phyloP scores from a whole-genome alignment of 2,888 invertebrate species.

The Lasioglossum morio region DNA sequence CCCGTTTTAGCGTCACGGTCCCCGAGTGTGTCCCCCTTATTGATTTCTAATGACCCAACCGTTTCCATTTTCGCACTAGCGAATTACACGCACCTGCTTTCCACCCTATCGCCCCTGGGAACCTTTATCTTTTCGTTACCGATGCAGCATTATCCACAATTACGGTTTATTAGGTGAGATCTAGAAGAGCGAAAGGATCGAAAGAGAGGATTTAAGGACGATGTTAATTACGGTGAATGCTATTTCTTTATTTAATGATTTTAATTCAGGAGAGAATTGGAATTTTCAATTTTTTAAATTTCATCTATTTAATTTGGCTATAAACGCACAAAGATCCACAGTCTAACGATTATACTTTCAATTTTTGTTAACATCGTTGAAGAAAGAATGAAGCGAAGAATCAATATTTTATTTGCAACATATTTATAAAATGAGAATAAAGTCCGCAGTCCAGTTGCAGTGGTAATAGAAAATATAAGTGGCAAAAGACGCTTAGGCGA shows the following conservation, averaged over 20 bases:
- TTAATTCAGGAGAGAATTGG: no score
- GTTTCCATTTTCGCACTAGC: constrained; percentile 10
- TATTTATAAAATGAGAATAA: no score
- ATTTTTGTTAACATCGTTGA: no score
- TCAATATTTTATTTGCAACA: no score
- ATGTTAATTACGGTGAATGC: no score
- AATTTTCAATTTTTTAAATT: no score
- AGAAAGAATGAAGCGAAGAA: no score
- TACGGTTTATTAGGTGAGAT: background rate
- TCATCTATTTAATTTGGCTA: no score
- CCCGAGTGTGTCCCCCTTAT: background rate
- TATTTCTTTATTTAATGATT: no score
- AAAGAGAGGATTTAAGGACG: background rate
- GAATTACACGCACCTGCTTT: background rate
- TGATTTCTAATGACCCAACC: constrained; percentile 36
- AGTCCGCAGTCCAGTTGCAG: background rate
- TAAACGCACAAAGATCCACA: no score
- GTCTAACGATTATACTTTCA: no score
- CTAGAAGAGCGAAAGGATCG: no score
- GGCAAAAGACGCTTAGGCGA: background rate
- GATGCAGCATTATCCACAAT: background rate
- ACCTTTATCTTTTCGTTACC: background rate
- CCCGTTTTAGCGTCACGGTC: constrained; percentile 49
- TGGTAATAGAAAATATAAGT: background rate
- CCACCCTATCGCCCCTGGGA: background rate